These are phyloP conservation scores for Centroberyx gerrardi DNA, from an alignment of 2,797 vertebrate species.

Conservation along the genomic window DNA sequence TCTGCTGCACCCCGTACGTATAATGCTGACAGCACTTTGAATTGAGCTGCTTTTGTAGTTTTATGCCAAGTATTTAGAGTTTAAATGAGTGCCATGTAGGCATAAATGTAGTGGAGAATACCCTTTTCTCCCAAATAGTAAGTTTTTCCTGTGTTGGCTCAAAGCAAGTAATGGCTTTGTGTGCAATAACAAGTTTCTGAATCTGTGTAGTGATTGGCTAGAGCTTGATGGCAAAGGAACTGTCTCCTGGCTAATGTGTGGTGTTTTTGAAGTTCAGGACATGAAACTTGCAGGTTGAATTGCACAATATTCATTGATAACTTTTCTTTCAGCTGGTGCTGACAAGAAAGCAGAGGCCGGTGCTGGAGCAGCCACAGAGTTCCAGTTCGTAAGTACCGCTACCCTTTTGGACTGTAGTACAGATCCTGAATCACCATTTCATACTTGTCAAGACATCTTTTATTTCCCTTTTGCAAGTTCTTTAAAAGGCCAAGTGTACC, in stretches of 20 bases:
- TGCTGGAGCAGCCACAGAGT: constrained; percentile 97
- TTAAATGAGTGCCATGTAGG: neutral
- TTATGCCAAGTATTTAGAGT: too few species aligned
- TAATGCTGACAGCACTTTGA: neutral
- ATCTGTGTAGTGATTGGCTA: neutral
- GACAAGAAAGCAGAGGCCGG: constrained; percentile 99
- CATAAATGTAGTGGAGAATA: neutral
- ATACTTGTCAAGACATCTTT: too few species aligned
- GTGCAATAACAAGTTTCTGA: neutral
- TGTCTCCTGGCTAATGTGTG: neutral
- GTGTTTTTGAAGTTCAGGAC: neutral
- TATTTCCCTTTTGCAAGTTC: too few species aligned
- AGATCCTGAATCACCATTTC: too few species aligned
- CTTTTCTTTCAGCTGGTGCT: constrained; percentile 88
- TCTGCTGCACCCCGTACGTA: constrained; percentile 95
- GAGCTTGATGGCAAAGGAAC: neutral
- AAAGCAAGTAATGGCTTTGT: neutral
- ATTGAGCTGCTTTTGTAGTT: neutral
- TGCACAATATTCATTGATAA: neutral
- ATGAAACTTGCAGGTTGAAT: neutral
- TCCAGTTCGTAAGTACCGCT: constrained; percentile 96
- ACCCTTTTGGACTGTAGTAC: too few species aligned
- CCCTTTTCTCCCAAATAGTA: too few species aligned
- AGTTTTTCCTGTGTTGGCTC: too few species aligned
- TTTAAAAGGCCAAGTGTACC: too few species aligned